Evolutionary conservation across 1,140 invertebrate species (phyloP), one percentile per base, ranked within the genome.

Genomic region (Antheraea pernyi): DNA sequence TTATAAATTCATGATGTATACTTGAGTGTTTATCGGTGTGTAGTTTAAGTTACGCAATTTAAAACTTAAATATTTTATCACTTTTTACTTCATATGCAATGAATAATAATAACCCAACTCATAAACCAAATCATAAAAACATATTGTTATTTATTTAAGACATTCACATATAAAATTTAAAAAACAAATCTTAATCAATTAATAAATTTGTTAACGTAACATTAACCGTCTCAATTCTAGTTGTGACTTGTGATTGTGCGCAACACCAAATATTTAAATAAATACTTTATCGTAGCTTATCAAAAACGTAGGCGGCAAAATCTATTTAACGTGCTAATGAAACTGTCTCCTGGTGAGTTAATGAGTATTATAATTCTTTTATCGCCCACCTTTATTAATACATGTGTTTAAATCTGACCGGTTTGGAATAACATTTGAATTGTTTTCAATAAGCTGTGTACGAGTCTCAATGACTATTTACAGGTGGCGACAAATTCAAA

Each of bases 251-350:
- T 53, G 13, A 16, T 53, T 13, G 16, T 53, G 46, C 16, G 13
- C 46, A 13, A 53, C 16, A 53, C 13, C 46, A 16, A 53, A 63
- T 59, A 61, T 42, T 68, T 53, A 37, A 19, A 59, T 39, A 18
- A 59, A 59, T 8, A 18, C 19, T 67, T 67, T 59, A 59, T 30
- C 65, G 48, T 48, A 65, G 3, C 7, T 18, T 65, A 62, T 64
- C 19, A 61, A 22, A 19, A 67, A 65, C 74, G 84, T 84, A 77
- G 83, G 83, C 79, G 79, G 70, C 68, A 39, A 77, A 80, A 83
- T 77, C 79, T 82, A 84, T 84, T 86, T 79, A 77, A 79, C 78
- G 73, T 78, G 72, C 75, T 79, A 82, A 81, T 76, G 76, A 77
- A 68, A 46, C 19, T 9, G 68, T 69, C 72, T 73, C 84, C 81